Base-by-base conservation (phyloP, 2,113 vertebrate species). In the Petromus typicus region DNA sequence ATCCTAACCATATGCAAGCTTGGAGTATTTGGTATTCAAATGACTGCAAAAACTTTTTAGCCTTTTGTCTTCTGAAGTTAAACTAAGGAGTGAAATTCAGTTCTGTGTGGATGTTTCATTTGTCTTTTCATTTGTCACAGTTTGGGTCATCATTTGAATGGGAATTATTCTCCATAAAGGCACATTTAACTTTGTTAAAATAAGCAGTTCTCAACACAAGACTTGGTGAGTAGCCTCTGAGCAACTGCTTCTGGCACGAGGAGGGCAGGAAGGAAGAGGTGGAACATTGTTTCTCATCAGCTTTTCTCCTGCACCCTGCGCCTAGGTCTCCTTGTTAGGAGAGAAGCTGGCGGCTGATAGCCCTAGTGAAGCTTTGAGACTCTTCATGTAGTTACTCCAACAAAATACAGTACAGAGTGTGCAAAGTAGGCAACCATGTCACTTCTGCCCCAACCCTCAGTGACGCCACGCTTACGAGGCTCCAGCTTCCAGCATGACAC, bases 31-130 rank as follows among this genome's bases (percentile, higher is more conserved):
- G 96, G 89, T 96, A 96, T 98, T 98, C 96, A 95, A 96, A 96
- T 84, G 89, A 94, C 64, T 78, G 45, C 95, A 94, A 94, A 97
- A 94, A 96, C 96, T 97, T 96, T 92, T 91, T 82, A 82, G 95
- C 56, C 81, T 97, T 93, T 86, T 94, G 86, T 97, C 85, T 96
- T 97, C 95, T 93, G 96, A 96, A 97, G 96, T 92, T 96, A 95
- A 89, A 97, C 89, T 94, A 97, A 98, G 93, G 94, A 96, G 66
- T 92, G 87, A 84, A 84, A 89, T 73, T 94, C 59, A 73, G 71
- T 86, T 66, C 73, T 79, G 91, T 43, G 89, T 91, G 89, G 93
- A 95, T 93, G 79, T 94, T 95, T 92, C 92, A 75, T 95, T 95
- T 92, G 85, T 91, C 83, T 95, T 96, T 92, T 63, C 88, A 92